Percentiles rank a stretch among this genome's conserved stretches.
phyloP scores from a whole-genome alignment of 2,888 invertebrate species.

The Endomychus coccineus region DNA sequence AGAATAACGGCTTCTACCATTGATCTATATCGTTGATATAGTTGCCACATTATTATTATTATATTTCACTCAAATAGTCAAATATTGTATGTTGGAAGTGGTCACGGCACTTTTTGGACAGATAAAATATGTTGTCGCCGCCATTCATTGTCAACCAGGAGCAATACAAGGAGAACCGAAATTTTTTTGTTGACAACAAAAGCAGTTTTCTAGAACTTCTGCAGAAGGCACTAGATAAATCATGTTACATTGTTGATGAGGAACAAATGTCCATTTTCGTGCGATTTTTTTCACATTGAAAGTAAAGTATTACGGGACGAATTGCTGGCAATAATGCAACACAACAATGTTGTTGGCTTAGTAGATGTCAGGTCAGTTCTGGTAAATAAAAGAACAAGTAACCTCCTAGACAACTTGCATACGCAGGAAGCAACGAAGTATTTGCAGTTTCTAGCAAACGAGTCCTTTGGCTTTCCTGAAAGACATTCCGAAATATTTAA shows the following conservation, averaged over 20 bases:
- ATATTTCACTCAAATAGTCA: too few species aligned
- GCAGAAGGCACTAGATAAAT: constrained; percentile 29
- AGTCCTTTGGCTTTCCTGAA: constrained; percentile 20
- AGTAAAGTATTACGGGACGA: constrained; percentile 22
- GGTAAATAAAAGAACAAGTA: constrained; percentile 23
- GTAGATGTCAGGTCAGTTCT: constrained; percentile 22
- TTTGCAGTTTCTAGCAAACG: constrained; percentile 20
- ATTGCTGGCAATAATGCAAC: constrained; percentile 25
- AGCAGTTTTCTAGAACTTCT: constrained; percentile 15
- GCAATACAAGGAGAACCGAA: constrained; percentile 24
- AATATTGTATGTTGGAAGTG: constrained; percentile 22
- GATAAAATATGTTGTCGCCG: constrained; percentile 17
- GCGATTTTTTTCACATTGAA: constrained; percentile 26
- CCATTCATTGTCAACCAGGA: constrained; percentile 25
- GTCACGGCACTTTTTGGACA: constrained; percentile 13
- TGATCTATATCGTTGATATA: too few species aligned
- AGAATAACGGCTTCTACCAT: too few species aligned
- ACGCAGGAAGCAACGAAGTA: constrained; percentile 25
- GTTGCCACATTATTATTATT: too few species aligned
- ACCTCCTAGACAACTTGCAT: constrained; percentile 24
- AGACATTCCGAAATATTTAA: constrained; percentile 14
- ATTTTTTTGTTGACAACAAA: constrained; percentile 25
- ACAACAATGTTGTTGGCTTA: constrained; percentile 26
- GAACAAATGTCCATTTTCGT: too few species aligned
- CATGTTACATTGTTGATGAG: constrained; percentile 27